Evolutionary conservation across 2,797 vertebrate genomes (phyloP).

Genomic region (Manis pentadactyla): DNA sequence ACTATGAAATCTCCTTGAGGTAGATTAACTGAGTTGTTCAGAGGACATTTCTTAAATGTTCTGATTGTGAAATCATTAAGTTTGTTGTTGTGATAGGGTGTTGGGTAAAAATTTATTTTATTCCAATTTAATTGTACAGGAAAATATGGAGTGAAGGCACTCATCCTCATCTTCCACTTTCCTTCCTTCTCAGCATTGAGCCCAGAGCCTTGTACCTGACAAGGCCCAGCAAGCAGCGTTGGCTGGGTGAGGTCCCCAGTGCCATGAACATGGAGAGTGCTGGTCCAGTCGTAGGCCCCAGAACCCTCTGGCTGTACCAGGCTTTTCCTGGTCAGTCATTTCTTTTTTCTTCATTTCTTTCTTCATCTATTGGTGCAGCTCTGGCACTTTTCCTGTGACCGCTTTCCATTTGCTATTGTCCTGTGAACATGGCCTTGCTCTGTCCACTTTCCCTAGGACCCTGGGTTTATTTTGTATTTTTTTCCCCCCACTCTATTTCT

Average conservation of each 20-base stretch:
- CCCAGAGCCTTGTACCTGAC: neutral
- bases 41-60: slow-evolving; percentile 43
- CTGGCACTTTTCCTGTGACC: neutral
- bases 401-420: neutral
- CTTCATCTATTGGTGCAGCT: neutral
- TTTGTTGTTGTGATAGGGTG: neutral
- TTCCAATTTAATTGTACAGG: neutral
- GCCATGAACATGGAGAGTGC: neutral
- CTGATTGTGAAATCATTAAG: slow-evolving; percentile 27
- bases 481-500: slow-evolving; percentile 11
- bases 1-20: neutral
- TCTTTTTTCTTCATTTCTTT: neutral
- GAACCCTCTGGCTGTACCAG: neutral
- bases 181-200: neutral
- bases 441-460: neutral
- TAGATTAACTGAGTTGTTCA: neutral
- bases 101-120: neutral
- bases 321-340: neutral
- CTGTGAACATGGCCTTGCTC: neutral
- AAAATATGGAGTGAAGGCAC: neutral
- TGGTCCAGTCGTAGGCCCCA: neutral
- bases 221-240: neutral
- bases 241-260: neutral
- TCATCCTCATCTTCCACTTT: neutral
- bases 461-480: slow-evolving; percentile 32